These are phyloP conservation scores for Folsomia manolachei DNA, from an alignment of 2,888 invertebrate species.

Conservation along the genomic window DNA sequence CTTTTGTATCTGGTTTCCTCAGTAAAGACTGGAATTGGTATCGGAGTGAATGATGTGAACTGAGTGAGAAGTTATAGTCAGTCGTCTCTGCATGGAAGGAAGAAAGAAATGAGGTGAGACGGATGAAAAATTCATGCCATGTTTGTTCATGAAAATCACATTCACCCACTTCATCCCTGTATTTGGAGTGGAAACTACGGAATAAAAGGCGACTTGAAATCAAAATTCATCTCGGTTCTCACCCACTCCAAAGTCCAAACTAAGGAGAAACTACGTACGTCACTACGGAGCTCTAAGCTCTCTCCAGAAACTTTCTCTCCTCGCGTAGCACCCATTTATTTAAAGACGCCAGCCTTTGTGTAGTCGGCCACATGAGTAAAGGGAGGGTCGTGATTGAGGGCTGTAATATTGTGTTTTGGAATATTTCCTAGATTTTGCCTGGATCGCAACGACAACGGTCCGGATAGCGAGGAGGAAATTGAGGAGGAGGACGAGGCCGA, in stretches of 20 bases:
- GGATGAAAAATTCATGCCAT: constrained; percentile 17
- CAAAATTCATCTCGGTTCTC: background rate
- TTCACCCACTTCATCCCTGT: background rate
- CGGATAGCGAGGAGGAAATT: constrained; percentile 61
- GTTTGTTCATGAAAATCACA: constrained; percentile 21
- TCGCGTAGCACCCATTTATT: background rate
- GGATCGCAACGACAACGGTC: constrained; percentile 56
- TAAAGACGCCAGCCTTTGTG: background rate
- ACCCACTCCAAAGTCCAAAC: constrained; percentile 5
- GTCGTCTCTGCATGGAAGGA: background rate
- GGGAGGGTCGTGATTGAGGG: no score
- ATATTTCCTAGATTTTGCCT: constrained; percentile 62
- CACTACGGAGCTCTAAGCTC: no score
- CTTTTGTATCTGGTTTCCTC: no score
- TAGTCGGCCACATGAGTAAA: background rate
- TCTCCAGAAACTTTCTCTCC: no score
- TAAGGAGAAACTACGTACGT: no score
- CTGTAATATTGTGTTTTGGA: no score
- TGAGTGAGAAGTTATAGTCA: background rate
- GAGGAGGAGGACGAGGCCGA: constrained; percentile 52
- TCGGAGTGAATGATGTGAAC: background rate
- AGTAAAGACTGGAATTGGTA: no score
- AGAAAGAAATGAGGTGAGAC: constrained; percentile 17
- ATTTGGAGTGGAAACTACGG: background rate
- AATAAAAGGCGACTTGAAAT: background rate